These are phyloP conservation scores for Thaleichthys pacificus DNA, from an alignment of 2,797 vertebrate genomes.

Conservation along the genomic window DNA sequence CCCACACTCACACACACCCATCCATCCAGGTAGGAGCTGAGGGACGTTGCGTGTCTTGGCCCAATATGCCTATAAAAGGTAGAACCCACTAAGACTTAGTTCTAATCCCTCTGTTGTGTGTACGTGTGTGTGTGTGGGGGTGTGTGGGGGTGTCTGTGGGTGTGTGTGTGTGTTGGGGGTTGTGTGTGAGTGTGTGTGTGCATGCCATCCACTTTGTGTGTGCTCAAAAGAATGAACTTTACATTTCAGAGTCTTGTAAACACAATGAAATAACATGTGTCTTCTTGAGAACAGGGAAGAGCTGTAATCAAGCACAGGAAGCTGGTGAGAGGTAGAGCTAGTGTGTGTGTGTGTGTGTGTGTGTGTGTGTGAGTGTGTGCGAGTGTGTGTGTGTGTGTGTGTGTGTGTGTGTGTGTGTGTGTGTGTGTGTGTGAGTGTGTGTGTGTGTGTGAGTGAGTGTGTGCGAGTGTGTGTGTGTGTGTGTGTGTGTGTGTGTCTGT, in stretches of 20 bases:
- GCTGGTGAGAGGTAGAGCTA: background rate
- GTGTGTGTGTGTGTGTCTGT: too few relatives aligned
- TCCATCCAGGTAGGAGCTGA: slow-evolving; percentile 7
- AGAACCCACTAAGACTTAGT: too few relatives aligned
- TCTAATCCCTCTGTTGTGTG: too few relatives aligned
- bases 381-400: background rate
- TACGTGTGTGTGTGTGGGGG: background rate
- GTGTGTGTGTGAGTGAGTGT: too few relatives aligned
- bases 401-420: background rate
- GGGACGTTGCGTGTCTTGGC: background rate
- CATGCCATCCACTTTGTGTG: too few relatives aligned
- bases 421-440: background rate
- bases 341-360: background rate
- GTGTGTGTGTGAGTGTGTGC: slow-evolving; percentile 1
- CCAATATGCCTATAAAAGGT: too few relatives aligned
- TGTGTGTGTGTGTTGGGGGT: background rate
- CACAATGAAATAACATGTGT: slow-evolving; percentile 5
- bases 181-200: too few relatives aligned
- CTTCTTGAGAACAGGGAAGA: background rate
- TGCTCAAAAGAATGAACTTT: too few relatives aligned
- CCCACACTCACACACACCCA: too few relatives aligned
- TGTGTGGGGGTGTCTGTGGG: background rate
- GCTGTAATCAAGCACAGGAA: background rate
- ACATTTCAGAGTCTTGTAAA: background rate
- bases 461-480: too few relatives aligned